Conservation (phyloP, 2,888 invertebrate species). For the Marasmarcha lunaedactyla region DNA sequence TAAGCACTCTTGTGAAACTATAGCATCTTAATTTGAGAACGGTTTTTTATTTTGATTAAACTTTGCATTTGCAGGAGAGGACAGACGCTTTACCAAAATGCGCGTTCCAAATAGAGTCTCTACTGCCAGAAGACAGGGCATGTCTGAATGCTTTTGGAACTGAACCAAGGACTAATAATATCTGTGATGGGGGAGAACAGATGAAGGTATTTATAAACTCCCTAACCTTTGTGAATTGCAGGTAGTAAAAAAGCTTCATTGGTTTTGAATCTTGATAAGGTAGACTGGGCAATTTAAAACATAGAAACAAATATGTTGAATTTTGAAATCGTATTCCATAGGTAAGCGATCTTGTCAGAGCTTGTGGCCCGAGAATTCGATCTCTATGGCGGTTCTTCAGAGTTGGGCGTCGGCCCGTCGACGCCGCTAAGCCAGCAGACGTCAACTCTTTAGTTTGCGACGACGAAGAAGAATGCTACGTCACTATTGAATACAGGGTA, state of each 20-base stretch:
- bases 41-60: neutral
- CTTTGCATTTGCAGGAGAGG: slow-evolving; percentile 33
- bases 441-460: slow-evolving; percentile 58
- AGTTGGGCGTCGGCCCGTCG: slow-evolving; percentile 37
- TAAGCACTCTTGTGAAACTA: slow-evolving; percentile 21
- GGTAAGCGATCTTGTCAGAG: slow-evolving; percentile 43
- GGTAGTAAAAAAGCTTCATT: neutral
- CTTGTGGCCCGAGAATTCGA: slow-evolving; percentile 52
- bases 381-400: slow-evolving; percentile 56
- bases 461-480: slow-evolving; percentile 55
- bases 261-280: too few species aligned
- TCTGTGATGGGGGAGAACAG: slow-evolving; percentile 56
- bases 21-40: neutral
- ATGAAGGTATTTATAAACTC: slow-evolving; percentile 40
- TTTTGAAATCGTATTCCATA: too few species aligned
- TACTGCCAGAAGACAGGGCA: slow-evolving; percentile 50
- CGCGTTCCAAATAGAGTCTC: slow-evolving; percentile 55
- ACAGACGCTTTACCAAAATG: slow-evolving; percentile 46
- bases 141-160: slow-evolving; percentile 52
- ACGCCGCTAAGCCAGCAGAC: slow-evolving; percentile 50
- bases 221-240: too few species aligned
- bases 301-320: too few species aligned
- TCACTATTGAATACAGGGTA: slow-evolving; percentile 56
- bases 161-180: slow-evolving; percentile 31
- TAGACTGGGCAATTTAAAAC: too few species aligned